Evolutionary conservation across 1,140 invertebrate genomes (phyloP), one percentile per base, ranked within the genome.

Genomic region (Dreissena rostriformis): DNA sequence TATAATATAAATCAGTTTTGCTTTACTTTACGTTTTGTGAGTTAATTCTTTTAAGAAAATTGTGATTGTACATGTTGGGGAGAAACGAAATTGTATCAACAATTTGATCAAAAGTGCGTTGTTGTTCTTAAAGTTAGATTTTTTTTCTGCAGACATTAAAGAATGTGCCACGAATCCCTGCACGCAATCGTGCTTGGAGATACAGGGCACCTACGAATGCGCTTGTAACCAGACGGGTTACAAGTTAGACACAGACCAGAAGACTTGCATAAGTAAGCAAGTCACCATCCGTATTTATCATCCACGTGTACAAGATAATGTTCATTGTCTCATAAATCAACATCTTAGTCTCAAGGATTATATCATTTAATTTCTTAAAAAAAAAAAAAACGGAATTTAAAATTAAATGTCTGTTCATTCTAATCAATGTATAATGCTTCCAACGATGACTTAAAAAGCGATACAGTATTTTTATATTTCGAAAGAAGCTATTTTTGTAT

Each of bases 181-280:
- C 22, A 5, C 57, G 17, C 57, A 61, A 61, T 61, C 22, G 57
- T 61, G 57, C 57, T n/a, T n/a, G 1, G 86, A 88, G 24, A 51
- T 49, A 14, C 7, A 52, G 10, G 87, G 87, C 15, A 57, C 70
- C 8, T 88, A 71, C 65, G 17, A 6, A 0, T 88, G 87, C 65
- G 15, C 17, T 10, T 88, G 87, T 70, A 24, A 76, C 65, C 10
- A 67, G 29, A 24, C 51, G 5, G 61, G 65, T 19, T 65, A 28
- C 24, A 19, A 19, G 8, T 19, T 75, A 22, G 63, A 68, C 29
- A 26, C 11, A 15, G 73, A 82, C 19, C 26, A 22, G 11, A 39
- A 28, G 24, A 76, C 74, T 26, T 76, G 74, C 53, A 76, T 57
- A 76, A 57, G 74, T 61, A 61, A 74, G 57, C 17, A 61, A 61